Base-by-base conservation (phyloP, 2,888 invertebrate species). In the Melangyna quadrimaculata region DNA sequence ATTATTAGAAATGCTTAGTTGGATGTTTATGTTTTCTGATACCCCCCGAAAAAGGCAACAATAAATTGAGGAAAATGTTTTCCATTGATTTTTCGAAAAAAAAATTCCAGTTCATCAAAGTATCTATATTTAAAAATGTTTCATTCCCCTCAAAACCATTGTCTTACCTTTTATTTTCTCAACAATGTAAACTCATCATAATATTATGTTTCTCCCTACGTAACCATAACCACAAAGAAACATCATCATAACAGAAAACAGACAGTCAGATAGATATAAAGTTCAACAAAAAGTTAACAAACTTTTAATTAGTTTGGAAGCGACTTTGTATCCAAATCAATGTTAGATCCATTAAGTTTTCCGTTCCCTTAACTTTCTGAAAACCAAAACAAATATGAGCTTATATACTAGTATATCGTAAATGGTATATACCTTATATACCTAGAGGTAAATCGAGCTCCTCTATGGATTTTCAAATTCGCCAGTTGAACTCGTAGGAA, bases 251-350 rank as follows among this genome's bases (percentile, higher is more conserved):
- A n/a, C n/a, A n/a, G 53, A 55, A 45, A 75, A 45, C 55, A 37
- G 37, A 37, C 37, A 29, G 10, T 27, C 53, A 55, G 29, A 55
- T 29, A 32, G 79, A 69, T 67, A 48, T 48, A 78, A 78, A 83
- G 72, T 75, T 79, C n/a, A 51, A 7, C 48, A 22, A 71, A 29
- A 83, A 79, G 65, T 79, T 84, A 53, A 61, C 67, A 35, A 84
- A 84, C 74, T 84, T 84, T 79, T 84, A 84, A 84, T 84, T 84
- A 84, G 83, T 84, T 84, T 75, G 53, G 22, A 59, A 75, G 67
- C 75, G 53, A 75, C 74, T 84, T 84, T 79, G 74, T 84, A 74
- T 79, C 67, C 71, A 75, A 79, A 75, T 84, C 83, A 74, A 84
- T 84, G 74, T 71, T 75, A 79, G 75, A 79, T 59, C 83, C 74